phyloP scores from a whole-genome alignment of 2,113 vertebrate genomes.

The Xyliphius kryptos region DNA sequence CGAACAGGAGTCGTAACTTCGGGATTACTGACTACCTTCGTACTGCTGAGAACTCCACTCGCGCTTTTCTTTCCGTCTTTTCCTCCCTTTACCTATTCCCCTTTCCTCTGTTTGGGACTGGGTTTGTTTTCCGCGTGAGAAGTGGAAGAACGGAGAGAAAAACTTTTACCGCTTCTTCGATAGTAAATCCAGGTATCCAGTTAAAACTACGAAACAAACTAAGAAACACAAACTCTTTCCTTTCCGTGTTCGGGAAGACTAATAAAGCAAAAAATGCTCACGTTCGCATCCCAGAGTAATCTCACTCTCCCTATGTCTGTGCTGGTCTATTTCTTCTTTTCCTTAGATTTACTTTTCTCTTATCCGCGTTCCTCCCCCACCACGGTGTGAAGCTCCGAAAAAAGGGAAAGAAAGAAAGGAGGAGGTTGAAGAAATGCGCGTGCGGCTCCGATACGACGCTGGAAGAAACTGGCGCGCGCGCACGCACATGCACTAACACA shows the following conservation, averaged over 20 bases:
- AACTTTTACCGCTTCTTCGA: slow-evolving; percentile 29
- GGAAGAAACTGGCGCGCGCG: neutral
- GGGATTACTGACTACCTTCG: no score
- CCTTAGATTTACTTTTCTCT: slow-evolving; percentile 10
- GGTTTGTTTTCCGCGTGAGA: neutral
- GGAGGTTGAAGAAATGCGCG: slow-evolving; percentile 47
- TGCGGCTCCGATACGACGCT: slow-evolving; percentile 50
- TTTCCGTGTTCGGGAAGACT: no score
- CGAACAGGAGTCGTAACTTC: no score
- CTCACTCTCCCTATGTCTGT: no score
- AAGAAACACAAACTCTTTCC: no score
- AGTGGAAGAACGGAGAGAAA: no score
- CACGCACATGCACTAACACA: no score
- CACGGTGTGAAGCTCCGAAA: slow-evolving; percentile 36
- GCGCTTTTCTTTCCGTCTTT: neutral
- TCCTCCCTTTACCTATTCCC: no score
- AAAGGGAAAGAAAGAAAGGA: slow-evolving; percentile 35
- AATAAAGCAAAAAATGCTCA: neutral
- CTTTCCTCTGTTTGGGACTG: slow-evolving; percentile 6
- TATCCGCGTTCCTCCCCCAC: slow-evolving; percentile 38
- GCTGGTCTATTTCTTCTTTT: no score
- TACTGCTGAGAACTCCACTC: no score
- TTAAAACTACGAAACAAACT: no score
- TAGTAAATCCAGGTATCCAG: slow-evolving; percentile 26
- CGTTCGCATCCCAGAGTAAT: slow-evolving; percentile 11